phyloP scores from a whole-genome alignment of 2,797 vertebrate species.

The Megaceryle alcyon region DNA sequence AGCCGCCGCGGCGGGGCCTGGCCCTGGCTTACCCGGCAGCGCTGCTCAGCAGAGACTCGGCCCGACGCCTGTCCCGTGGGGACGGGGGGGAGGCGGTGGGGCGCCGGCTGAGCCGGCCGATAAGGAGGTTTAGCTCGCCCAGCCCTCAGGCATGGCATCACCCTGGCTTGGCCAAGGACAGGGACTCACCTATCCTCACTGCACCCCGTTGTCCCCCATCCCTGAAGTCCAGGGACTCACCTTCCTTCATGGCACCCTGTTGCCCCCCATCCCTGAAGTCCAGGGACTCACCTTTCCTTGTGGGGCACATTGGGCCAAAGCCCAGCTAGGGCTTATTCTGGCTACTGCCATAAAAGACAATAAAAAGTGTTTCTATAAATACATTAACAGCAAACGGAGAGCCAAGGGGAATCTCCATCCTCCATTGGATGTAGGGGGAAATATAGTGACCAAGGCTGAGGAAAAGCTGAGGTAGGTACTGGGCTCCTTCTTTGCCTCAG shows the following conservation, averaged over 20 bases:
- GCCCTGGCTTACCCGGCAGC: neutral
- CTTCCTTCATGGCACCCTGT: neutral
- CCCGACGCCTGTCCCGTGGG: neutral
- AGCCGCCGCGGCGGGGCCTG: neutral
- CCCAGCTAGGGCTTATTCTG: no score
- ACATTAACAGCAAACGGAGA: neutral
- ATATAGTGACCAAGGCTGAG: neutral
- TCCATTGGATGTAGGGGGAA: neutral
- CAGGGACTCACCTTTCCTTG: no score
- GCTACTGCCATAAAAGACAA: no score
- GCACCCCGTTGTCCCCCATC: neutral
- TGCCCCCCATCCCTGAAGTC: neutral
- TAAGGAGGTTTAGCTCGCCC: neutral
- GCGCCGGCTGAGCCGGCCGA: neutral
- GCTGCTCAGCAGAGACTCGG: no score
- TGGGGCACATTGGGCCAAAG: no score
- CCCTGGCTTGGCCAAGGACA: neutral
- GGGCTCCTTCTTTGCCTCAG: neutral
- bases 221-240: neutral
- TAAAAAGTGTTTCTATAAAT: neutral
- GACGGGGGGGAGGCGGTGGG: no score
- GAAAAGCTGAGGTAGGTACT: neutral
- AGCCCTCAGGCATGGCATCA: rapidly evolving
- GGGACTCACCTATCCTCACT: neutral
- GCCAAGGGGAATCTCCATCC: neutral